Conservation (phyloP, 2,888 invertebrate species). For the Euzophera pinguis region DNA sequence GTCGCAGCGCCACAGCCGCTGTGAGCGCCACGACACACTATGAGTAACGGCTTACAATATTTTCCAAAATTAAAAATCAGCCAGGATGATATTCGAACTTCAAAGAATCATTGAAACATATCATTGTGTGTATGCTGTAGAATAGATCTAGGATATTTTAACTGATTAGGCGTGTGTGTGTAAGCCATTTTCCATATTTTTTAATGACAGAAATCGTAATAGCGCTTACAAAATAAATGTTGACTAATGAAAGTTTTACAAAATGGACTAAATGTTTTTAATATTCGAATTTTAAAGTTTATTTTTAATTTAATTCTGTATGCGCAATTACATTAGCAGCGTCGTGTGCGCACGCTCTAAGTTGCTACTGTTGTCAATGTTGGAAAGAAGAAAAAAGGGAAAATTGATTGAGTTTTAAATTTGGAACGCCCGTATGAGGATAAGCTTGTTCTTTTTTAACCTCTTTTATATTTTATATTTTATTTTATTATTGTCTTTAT, state of each 20-base stretch:
- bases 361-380: slow-evolving; percentile 68
- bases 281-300: no score
- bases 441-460: slow-evolving; percentile 2
- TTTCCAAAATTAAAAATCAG: slow-evolving; percentile 2
- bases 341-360: slow-evolving; percentile 62
- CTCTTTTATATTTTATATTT: background rate
- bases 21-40: slow-evolving; percentile 30
- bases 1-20: slow-evolving; percentile 33
- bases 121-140: no score
- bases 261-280: no score
- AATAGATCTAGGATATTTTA: no score
- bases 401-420: slow-evolving; percentile 30
- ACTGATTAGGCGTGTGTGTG: slow-evolving; percentile 11
- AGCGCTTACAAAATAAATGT: slow-evolving; percentile 22
- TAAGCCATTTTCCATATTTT: slow-evolving; percentile 21
- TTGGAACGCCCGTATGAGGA: slow-evolving; percentile 1
- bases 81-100: no score
- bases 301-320: background rate
- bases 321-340: slow-evolving; percentile 37
- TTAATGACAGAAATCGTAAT: slow-evolving; percentile 16
- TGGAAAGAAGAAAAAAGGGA: slow-evolving; percentile 42
- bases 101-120: no score
- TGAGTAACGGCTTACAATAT: slow-evolving; percentile 23
- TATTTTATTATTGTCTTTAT: background rate
- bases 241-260: background rate